Evolutionary conservation across 2,888 invertebrate genomes (phyloP).

Genomic region (Pseudococcus jackbeardsleyi): DNA sequence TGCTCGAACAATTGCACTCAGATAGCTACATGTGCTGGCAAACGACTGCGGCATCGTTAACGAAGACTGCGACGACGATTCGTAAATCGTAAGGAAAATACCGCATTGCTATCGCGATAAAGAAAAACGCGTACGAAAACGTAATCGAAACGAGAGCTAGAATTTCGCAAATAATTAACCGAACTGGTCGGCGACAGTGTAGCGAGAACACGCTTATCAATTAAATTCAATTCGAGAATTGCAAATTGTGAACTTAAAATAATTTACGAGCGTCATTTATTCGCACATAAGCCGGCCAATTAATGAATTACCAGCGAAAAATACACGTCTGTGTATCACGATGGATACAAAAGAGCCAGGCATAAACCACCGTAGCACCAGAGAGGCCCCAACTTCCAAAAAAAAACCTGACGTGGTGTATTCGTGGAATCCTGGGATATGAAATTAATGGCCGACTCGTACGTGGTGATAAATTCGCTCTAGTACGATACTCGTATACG

Average conservation of each 20-base stretch:
- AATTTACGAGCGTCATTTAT: slow-evolving; percentile 13
- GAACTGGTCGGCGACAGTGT: not conserved
- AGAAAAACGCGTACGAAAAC: slow-evolving; percentile 11
- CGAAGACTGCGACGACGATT: not conserved
- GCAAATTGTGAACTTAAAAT: slow-evolving; percentile 20
- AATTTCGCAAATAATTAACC: slow-evolving; percentile 38
- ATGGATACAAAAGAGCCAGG: not conserved
- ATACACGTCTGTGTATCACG: not conserved
- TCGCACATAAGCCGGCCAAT: not conserved
- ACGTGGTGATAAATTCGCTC: not conserved
- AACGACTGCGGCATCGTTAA: not conserved
- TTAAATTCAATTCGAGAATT: slow-evolving; percentile 38
- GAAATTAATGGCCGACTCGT: not conserved
- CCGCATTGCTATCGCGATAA: slow-evolving; percentile 8
- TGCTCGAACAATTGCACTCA: not conserved
- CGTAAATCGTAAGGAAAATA: not conserved
- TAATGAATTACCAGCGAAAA: slow-evolving; percentile 13
- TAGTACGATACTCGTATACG: not conserved
- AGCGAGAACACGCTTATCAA: not conserved
- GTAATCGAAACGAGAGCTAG: slow-evolving; percentile 26
- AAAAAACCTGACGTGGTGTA: not conserved
- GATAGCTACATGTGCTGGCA: not conserved
- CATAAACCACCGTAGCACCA: not conserved
- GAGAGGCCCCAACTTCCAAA: not conserved
- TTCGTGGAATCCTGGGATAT: not conserved